These are phyloP conservation scores for Bombylius discolor DNA, from an alignment of 2,888 invertebrate species.

Conservation along the genomic window DNA sequence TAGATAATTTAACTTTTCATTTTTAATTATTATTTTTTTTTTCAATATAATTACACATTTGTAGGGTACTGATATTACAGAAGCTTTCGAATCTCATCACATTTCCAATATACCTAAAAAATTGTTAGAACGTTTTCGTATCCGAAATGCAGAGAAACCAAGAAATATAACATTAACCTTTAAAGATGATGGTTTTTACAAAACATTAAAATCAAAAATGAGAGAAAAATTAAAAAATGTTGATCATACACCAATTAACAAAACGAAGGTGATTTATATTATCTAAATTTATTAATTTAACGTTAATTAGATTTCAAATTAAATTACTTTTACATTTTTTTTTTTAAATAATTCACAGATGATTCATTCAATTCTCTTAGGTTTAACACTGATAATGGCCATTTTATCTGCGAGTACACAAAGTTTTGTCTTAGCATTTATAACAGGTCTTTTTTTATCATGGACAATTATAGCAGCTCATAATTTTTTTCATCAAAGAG, in stretches of 20 bases:
- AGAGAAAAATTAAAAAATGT: slow-evolving; percentile 43
- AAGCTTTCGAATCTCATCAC: slow-evolving; percentile 65
- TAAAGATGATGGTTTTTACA: slow-evolving; percentile 59
- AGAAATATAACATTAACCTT: slow-evolving; percentile 63
- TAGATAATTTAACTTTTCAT: too few species aligned
- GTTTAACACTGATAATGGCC: slow-evolving; percentile 29
- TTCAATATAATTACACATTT: not conserved
- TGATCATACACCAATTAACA: slow-evolving; percentile 30
- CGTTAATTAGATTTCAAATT: slow-evolving; percentile 16
- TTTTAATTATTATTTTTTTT: not conserved
- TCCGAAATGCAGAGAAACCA: slow-evolving; percentile 47
- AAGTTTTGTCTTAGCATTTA: slow-evolving; percentile 22
- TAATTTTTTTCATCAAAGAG: slow-evolving; percentile 63
- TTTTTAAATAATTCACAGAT: slow-evolving; percentile 14
- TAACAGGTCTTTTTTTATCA: slow-evolving; percentile 45
- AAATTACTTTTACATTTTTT: not conserved
- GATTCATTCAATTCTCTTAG: slow-evolving; percentile 30
- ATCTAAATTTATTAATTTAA: slow-evolving; percentile 19
- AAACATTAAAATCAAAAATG: slow-evolving; percentile 49
- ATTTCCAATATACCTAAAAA: slow-evolving; percentile 44
- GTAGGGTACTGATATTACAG: slow-evolving; percentile 66
- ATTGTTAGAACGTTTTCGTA: slow-evolving; percentile 50
- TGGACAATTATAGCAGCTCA: slow-evolving; percentile 52
- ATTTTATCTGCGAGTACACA: slow-evolving; percentile 30
- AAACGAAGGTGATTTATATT: not conserved